Evolutionary conservation across 2,888 invertebrate genomes (phyloP).

Genomic region (Isoperla grammatica): DNA sequence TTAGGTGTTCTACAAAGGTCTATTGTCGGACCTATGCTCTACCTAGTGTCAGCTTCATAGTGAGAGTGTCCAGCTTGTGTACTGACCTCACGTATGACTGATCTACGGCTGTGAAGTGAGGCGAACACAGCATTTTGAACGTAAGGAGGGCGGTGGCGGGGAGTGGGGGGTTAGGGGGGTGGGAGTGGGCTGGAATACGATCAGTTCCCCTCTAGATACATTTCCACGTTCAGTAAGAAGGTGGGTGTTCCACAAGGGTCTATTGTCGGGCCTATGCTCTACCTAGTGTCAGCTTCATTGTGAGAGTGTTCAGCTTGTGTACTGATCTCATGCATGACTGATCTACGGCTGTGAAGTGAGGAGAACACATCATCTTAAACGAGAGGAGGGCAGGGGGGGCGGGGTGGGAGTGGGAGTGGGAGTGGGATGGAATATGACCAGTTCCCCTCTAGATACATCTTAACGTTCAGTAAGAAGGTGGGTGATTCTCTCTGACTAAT

Average conservation of each 20-base stretch:
- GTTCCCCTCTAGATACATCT: conserved; percentile 40
- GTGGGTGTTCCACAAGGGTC: conserved; percentile 45
- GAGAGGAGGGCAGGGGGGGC: conserved; percentile 39
- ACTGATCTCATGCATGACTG: no score
- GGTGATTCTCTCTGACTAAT: no score
- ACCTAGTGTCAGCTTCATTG: background rate
- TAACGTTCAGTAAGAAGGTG: conserved; percentile 5
- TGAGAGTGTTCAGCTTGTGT: no score
- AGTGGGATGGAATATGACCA: background rate
- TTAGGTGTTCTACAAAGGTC: no score
- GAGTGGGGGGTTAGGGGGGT: no score
- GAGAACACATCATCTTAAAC: conserved; percentile 82
- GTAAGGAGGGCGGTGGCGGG: conserved; percentile 89
- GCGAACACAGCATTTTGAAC: conserved; percentile 85
- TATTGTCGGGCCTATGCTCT: background rate
- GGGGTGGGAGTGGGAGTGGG: no score
- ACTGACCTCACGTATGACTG: no score
- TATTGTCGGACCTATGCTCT: background rate
- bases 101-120: conserved; percentile 95
- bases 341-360: conserved; percentile 96
- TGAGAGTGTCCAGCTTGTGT: no score
- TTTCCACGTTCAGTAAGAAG: conserved; percentile 92
- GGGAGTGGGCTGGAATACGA: conserved; percentile 85
- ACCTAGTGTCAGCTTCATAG: background rate
- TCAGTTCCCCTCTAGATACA: conserved; percentile 87